Base-by-base conservation (phyloP, 2,888 invertebrate genomes). In the Stenodera caucasica region DNA sequence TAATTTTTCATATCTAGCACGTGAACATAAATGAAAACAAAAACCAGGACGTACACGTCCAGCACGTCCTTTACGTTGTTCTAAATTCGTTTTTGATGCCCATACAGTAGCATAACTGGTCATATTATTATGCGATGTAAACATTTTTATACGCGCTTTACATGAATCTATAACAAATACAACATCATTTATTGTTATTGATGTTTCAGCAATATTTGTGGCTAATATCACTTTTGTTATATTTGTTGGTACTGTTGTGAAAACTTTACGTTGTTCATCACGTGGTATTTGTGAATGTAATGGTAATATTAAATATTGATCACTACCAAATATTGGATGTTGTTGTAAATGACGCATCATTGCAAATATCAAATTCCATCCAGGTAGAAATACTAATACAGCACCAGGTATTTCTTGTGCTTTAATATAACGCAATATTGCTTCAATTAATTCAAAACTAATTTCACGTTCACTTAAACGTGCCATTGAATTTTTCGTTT, bases 51-150 rank as follows among this genome's bases (percentile, higher is more conserved):
- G 85, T 0, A 98, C 98, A 59, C 99, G 90, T 15, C 99, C 99
- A 2, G 98, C 98, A 23, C 99, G 87, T 0, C 81, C 99, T 77
- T 92, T 90, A 6, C 97, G 84, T 81, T 99, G 99, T 78, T 96
- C 95, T 62, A 98, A 81, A 81, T 98, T 98, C 0, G 97, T 96
- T 78, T 87, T 88, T 63, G 96, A 95, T 0, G 97, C 97, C 94
- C 94, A 95, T 0, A 93, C 96, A 0, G 98, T 98, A 0, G 97
- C 97, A 77, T 98, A 98, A 74, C 96, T 96, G 0, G 98, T 98
- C 91, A 99, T 94, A 80, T 99, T 98, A 80, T 98, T 99, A 80
- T 98, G 97, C 0, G 97, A 95, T 0, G 98, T 98, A 77, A 98
- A 98, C 76, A 98, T 84, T 78, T 98, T 98, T 88, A 98, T 94